A percentile compares a stretch with the other conserved stretches of the same genome.
Conservation (phyloP, 2,797 vertebrate species). For the Xiphorhynchus erythropygius region DNA sequence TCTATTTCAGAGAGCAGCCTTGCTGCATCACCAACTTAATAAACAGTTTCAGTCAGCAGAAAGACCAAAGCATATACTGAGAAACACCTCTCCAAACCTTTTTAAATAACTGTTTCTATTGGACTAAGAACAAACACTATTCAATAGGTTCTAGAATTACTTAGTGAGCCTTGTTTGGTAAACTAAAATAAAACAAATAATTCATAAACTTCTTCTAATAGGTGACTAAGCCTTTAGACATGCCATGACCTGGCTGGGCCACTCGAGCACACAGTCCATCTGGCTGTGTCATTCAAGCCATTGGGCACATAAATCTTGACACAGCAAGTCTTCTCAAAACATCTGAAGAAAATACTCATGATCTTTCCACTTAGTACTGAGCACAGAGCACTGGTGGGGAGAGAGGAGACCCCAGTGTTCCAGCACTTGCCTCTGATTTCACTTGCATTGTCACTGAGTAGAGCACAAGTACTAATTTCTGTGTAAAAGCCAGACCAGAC, state of each 20-base stretch:
- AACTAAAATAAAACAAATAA: constrained; percentile 7
- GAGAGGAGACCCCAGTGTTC: not conserved
- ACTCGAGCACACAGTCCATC: not conserved
- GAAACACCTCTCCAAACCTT: not conserved
- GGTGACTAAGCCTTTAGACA: constrained; percentile 57
- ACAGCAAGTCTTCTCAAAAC: not conserved
- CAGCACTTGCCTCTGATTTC: not conserved
- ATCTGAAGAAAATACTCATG: not conserved
- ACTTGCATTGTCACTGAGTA: not conserved
- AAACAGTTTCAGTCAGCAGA: not conserved
- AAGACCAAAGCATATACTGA: not conserved
- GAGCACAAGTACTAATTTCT: not conserved
- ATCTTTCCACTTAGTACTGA: not conserved
- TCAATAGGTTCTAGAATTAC: not conserved
- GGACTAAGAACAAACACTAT: not conserved
- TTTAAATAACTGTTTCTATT: not conserved
- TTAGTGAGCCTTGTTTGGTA: not conserved
- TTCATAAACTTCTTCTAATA: not conserved
- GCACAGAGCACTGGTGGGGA: not conserved
- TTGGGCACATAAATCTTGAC: not conserved
- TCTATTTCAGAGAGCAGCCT: not conserved
- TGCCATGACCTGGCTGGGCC: constrained; percentile 12
- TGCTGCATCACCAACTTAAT: not conserved
- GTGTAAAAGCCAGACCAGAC: not conserved
- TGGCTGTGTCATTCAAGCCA: constrained; percentile 53